Percentiles rank a stretch among this genome's conserved stretches.
Conservation (phyloP, 2,797 vertebrate genomes). For the Tokudaia muenninki region DNA sequence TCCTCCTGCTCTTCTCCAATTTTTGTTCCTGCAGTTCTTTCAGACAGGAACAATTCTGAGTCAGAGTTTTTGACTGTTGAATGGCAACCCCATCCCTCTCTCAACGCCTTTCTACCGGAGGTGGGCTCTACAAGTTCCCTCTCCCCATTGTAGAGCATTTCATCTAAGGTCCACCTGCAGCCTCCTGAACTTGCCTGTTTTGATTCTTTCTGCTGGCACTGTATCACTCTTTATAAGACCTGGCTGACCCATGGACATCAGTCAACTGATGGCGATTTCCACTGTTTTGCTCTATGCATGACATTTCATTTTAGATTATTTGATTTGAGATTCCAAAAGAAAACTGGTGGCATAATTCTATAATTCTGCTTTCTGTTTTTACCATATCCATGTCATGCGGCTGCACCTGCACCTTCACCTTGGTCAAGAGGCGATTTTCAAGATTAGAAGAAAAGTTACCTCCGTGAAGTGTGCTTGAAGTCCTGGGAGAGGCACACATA, state of each 20-base stretch:
- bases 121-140: no score
- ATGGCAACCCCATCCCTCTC: no score
- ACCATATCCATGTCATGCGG: constrained; percentile 90
- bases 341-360: constrained; percentile 96
- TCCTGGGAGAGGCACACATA: rapidly evolving
- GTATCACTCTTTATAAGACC: no score
- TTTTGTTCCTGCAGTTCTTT: no score
- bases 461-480: rapidly evolving
- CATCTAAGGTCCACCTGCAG: no score
- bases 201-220: no score
- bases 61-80: no score
- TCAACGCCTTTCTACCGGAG: no score
- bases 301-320: constrained; percentile 99
- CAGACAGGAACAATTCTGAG: no score
- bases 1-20: no score
- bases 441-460: rapidly evolving
- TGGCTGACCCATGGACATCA: constrained; percentile 92
- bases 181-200: no score
- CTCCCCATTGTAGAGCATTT: no score
- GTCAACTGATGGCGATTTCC: constrained; percentile 95
- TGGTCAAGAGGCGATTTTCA: constrained; percentile 87
- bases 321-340: constrained; percentile 97
- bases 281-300: constrained; percentile 95
- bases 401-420: constrained; percentile 95
- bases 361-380: constrained; percentile 95